Conservation (phyloP, 1,140 invertebrate genomes). For the Drosophila leontia region DNA sequence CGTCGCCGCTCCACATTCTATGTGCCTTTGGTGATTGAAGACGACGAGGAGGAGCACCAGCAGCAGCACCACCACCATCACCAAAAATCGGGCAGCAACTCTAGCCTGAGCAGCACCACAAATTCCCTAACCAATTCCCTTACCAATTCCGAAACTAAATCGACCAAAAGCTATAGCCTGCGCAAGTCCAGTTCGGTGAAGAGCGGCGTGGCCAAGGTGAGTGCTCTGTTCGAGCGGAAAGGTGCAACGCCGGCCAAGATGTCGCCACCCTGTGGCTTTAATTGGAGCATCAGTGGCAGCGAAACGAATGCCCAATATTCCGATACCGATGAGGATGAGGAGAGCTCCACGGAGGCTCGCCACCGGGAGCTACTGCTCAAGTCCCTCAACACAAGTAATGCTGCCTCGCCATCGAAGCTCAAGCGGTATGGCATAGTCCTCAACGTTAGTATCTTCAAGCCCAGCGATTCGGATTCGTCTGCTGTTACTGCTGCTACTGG, state of each 20-base stretch:
- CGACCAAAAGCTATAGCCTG: slow-evolving; percentile 25
- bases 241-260: slow-evolving; percentile 47
- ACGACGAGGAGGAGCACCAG: slow-evolving; percentile 60
- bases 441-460: slow-evolving; percentile 74
- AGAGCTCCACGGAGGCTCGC: slow-evolving; percentile 49
- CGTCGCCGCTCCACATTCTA: slow-evolving; percentile 87
- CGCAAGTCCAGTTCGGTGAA: slow-evolving; percentile 65
- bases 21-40: slow-evolving; percentile 86
- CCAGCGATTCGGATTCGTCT: slow-evolving; percentile 19
- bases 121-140: slow-evolving; percentile 17
- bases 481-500: not conserved
- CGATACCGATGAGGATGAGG: slow-evolving; percentile 70
- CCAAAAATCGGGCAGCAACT: slow-evolving; percentile 45
- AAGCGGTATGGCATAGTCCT: slow-evolving; percentile 84
- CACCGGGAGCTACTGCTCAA: slow-evolving; percentile 63
- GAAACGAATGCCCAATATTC: slow-evolving; percentile 60
- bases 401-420: slow-evolving; percentile 48
- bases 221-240: slow-evolving; percentile 68
- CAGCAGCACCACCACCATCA: slow-evolving; percentile 18
- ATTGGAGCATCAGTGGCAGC: slow-evolving; percentile 79
- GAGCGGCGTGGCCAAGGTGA: slow-evolving; percentile 67
- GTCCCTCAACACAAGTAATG: slow-evolving; percentile 23
- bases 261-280: slow-evolving; percentile 82
- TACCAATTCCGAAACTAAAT: slow-evolving; percentile 26
- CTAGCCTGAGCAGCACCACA: slow-evolving; percentile 54